Conservation (phyloP, 2,888 invertebrate genomes). For the Byasa hedistus region DNA sequence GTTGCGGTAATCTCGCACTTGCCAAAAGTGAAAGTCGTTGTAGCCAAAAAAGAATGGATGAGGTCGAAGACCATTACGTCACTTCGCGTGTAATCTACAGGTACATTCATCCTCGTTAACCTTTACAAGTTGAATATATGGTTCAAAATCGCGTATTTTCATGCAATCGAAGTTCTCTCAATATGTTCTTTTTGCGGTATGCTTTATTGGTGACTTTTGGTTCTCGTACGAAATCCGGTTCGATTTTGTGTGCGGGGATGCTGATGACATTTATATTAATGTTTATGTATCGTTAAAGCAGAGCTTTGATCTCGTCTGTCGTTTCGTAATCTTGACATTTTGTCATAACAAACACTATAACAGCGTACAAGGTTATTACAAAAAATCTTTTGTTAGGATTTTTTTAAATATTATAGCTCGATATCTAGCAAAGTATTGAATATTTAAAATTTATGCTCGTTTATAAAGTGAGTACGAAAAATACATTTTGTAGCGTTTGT, state of each 20-base stretch:
- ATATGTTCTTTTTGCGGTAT: constrained; percentile 11
- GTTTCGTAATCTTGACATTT: too few species aligned
- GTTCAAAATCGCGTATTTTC: constrained; percentile 12
- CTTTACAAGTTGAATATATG: constrained; percentile 1
- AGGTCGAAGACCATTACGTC: constrained; percentile 54
- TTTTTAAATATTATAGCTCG: too few species aligned
- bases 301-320: too few species aligned
- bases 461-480: too few species aligned
- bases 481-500: too few species aligned
- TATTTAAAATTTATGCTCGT: too few species aligned
- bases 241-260: not conserved
- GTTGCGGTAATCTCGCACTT: constrained; percentile 37
- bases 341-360: too few species aligned
- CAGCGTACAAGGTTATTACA: too few species aligned
- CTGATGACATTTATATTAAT: not conserved
- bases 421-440: too few species aligned
- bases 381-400: too few species aligned
- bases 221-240: constrained; percentile 18
- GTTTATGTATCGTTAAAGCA: not conserved
- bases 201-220: constrained; percentile 7
- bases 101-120: not conserved
- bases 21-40: constrained; percentile 61
- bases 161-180: not conserved
- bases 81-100: constrained; percentile 31
- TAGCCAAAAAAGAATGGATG: constrained; percentile 53